Evolutionary conservation across 1,140 invertebrate genomes (phyloP).

Genomic region (Philaenus spumarius): DNA sequence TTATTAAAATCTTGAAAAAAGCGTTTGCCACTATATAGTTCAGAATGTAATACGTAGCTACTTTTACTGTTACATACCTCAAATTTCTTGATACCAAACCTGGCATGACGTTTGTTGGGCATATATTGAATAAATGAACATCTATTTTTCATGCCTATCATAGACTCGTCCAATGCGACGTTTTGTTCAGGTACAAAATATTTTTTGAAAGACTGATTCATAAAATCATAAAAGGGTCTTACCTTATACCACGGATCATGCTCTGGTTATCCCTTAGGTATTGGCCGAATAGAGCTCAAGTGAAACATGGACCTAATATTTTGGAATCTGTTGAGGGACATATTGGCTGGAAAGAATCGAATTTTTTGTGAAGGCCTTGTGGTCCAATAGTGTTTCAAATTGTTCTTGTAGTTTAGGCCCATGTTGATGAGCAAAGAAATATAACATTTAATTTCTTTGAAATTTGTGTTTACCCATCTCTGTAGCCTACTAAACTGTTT

Average conservation of each 20-base stretch:
- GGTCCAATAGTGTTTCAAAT: not conserved
- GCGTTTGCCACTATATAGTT: slow-evolving; percentile 7
- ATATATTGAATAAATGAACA: slow-evolving; percentile 15
- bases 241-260: too few species aligned
- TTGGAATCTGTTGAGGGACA: slow-evolving; percentile 1
- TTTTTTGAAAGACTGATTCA: too few species aligned
- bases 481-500: too few species aligned
- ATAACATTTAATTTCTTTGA: too few species aligned
- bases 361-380: not conserved
- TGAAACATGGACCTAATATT: too few species aligned
- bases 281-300: too few species aligned
- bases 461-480: too few species aligned
- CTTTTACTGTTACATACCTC: not conserved
- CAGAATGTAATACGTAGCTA: not conserved
- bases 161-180: not conserved
- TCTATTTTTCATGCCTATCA: slow-evolving; percentile 18
- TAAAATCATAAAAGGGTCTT: too few species aligned
- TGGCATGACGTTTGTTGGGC: slow-evolving; percentile 11
- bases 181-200: not conserved
- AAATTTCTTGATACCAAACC: slow-evolving; percentile 17
- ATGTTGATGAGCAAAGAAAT: too few species aligned
- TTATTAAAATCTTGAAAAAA: not conserved
- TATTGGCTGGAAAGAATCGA: not conserved
- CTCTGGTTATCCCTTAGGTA: too few species aligned
- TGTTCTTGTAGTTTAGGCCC: too few species aligned